Conservation (phyloP, 2,113 vertebrate species). For the Pimephales promelas region DNA sequence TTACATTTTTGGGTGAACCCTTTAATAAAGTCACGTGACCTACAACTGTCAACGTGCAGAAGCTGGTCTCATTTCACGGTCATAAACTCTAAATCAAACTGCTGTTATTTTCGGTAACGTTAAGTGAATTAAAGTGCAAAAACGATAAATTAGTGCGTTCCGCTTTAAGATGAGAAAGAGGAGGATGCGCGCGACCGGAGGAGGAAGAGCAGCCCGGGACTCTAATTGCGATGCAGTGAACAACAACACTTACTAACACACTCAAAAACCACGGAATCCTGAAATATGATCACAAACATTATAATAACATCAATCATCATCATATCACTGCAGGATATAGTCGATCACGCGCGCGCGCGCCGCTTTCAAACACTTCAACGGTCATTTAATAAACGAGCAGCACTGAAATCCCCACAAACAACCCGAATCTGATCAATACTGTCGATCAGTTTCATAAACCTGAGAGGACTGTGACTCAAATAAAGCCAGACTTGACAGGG, state of each 20-base stretch:
- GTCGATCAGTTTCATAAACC: too few relatives aligned
- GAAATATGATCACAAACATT: constrained; percentile 57
- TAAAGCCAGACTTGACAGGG: neutral
- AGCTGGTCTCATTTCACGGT: too few relatives aligned
- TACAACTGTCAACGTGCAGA: neutral
- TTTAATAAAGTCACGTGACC: neutral
- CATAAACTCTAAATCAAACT: neutral
- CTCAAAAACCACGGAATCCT: constrained; percentile 70
- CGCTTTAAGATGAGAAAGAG: constrained; percentile 82
- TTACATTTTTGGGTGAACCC: too few relatives aligned
- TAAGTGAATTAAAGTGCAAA: constrained; percentile 45
- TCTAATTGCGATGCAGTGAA: constrained; percentile 84
- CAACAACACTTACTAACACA: constrained; percentile 64
- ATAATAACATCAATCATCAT: neutral
- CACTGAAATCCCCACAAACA: too few relatives aligned
- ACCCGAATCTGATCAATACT: neutral
- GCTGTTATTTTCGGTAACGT: constrained; percentile 10
- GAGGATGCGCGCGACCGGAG: constrained; percentile 66
- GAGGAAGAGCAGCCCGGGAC: constrained; percentile 79
- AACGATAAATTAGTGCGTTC: constrained; percentile 64
- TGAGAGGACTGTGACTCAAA: neutral
- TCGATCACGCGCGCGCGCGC: too few relatives aligned
- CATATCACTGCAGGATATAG: neutral
- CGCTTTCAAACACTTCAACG: neutral
- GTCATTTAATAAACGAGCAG: neutral